Evolutionary conservation across 2,113 vertebrate genomes (phyloP), one percentile per base, ranked within the genome.

Genomic region (Pipra filicauda): DNA sequence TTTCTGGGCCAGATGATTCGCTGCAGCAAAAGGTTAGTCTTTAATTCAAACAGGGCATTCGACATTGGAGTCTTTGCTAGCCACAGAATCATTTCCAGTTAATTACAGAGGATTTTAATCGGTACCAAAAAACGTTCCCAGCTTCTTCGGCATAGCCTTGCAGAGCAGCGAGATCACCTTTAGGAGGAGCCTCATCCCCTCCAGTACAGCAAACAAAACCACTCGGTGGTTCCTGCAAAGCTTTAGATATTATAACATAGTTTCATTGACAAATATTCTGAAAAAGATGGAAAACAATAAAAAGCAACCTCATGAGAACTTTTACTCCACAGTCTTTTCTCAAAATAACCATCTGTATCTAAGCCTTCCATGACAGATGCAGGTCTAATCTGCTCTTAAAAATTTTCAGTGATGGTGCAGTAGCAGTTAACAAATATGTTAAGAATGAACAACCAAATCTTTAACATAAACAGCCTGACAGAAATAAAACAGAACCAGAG

Each of bases 151-250:
- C 39, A 37, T 0, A 35, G 55, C 12, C 6, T 0, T 93, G 90
- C 82, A 96, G 74, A 84, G 59, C 88, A 55, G 8, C 2, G 0
- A 84, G 37, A 84, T 83, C 30, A 59, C 83, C 90, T 71, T 94
- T 88, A 96, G 93, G 78, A 88, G 91, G 87, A 95, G 74, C 89
- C 78, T 76, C 64, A n/a, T 44, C 35, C 77, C 64, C 37, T 88
- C 26, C 61, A 67, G 17, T n/a, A 27, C 9, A 43, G 55, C 54
- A 35, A 17, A 59, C 21, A 70, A 76, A 85, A 62, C 9, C 24
- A 61, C 11, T 28, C 1, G 0, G 7, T 28, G 43, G 22, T 41
- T 85, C 49, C 37, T 51, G 54, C 35, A 83, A 73, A 86, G 17
- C 64, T 49, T 11, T 46, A 55, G 48, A 31, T 17, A 33, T 49